These are phyloP conservation scores for Netelia virgata DNA, from an alignment of 2,888 invertebrate species.

Conservation along the genomic window DNA sequence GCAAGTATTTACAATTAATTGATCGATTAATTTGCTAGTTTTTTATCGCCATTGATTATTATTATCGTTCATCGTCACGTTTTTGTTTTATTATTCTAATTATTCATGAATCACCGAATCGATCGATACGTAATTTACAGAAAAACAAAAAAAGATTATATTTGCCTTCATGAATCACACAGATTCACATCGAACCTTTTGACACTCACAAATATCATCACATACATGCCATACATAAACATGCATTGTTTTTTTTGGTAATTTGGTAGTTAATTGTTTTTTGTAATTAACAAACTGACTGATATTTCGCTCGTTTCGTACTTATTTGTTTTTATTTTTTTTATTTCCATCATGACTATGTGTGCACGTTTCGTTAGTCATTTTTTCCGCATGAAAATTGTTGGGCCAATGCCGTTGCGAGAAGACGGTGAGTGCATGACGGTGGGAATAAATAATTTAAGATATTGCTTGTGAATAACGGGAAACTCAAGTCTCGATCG, in stretches of 20 bases:
- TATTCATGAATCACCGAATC: neutral
- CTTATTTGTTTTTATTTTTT: neutral
- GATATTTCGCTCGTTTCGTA: neutral
- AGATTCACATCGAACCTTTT: neutral
- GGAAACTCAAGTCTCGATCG: no score
- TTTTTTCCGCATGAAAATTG: slow-evolving; percentile 4
- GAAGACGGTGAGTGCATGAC: neutral
- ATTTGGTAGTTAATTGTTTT: neutral
- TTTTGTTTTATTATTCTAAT: neutral
- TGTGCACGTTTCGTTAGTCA: neutral
- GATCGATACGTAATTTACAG: neutral
- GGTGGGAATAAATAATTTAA: neutral
- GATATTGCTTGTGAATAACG: neutral
- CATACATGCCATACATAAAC: neutral
- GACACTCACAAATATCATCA: slow-evolving; percentile 7
- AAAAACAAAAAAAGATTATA: neutral
- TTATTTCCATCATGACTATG: neutral
- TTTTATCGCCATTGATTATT: neutral
- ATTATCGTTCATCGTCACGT: slow-evolving; percentile 2
- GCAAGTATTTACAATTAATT: neutral
- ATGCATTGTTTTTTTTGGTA: neutral
- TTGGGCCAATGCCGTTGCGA: neutral
- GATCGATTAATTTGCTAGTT: neutral
- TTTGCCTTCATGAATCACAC: neutral
- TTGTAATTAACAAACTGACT: neutral